Percentiles rank a stretch among this genome's conserved stretches.
phyloP scores from a whole-genome alignment of 2,888 invertebrate species.

The Polydrusus pterygomalis region DNA sequence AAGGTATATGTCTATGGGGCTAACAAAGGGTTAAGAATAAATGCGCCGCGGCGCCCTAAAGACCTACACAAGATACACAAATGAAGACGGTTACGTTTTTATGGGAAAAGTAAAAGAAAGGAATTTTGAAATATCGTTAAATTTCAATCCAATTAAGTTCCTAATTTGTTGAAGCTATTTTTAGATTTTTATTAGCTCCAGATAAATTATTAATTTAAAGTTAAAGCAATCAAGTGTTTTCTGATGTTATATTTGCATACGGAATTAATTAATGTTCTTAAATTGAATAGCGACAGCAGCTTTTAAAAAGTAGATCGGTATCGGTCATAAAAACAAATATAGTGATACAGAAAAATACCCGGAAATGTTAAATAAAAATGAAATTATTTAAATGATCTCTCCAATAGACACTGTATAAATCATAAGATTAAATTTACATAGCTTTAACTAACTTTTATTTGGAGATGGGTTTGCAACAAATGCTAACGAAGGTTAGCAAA shows the following conservation, averaged over 20 bases:
- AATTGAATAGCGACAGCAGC: background rate
- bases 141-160: slow-evolving; percentile 14
- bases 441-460: too few relatives aligned
- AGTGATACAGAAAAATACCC: background rate
- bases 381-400: background rate
- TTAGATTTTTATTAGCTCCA: slow-evolving; percentile 15
- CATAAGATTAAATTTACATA: too few relatives aligned
- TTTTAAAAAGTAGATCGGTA: slow-evolving; percentile 12
- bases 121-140: slow-evolving; percentile 34
- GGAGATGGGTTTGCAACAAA: too few relatives aligned
- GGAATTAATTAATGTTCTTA: slow-evolving; percentile 13
- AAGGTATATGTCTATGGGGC: too few relatives aligned
- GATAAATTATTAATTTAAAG: too few relatives aligned
- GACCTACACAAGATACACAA: background rate
- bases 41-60: too few relatives aligned
- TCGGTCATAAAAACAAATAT: background rate
- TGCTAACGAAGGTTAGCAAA: too few relatives aligned
- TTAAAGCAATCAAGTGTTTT: background rate
- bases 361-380: background rate
- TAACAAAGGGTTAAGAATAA: too few relatives aligned
- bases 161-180: slow-evolving; percentile 12
- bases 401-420: too few relatives aligned
- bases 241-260: slow-evolving; percentile 1
- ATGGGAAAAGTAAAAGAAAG: slow-evolving; percentile 29
- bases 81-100: slow-evolving; percentile 32